Base-by-base conservation (phyloP, 2,888 invertebrate species). In the Tiliacea citrago region DNA sequence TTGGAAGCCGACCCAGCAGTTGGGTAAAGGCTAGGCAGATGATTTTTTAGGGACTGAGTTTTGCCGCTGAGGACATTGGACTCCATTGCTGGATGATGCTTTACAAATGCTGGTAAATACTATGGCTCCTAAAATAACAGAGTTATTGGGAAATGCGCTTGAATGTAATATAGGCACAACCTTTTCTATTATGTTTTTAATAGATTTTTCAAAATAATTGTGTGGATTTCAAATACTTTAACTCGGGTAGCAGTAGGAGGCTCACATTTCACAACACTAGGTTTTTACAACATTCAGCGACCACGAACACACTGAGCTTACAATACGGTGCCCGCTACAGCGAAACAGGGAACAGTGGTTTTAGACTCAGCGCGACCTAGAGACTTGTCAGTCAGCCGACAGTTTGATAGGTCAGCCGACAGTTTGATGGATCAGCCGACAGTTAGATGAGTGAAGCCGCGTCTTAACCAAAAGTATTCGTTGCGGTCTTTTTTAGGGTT, bases 251-350 rank as follows among this genome's bases (percentile, higher is more conserved):
- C 68, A 63, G 29, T 51, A 42, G 24, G n/a, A 82, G 79, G 83
- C 75, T 82, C 80, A 80, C 82, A 77, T 60, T 65, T 73, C 70
- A 83, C 84, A 74, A 83, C 69, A 83, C 76, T 83, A 76, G 76
- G 70, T 70, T 71, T 62, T 67, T 55, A 83, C 77, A 75, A 83
- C 83, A 83, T 65, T 39, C 72, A 83, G 73, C 73, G 24, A 74
- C 61, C 75, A 82, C 82, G 21, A 69, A 66, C 81, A 82, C 83
- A 82, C 67, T 57, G 83, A 82, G 75, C 78, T 69, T 79, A 79
- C 58, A 49, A 58, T 75, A 82, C 72, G 39, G 75, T 75, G 82
- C 83, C 83, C 82, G 75, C 83, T 75, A 79, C 75, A 75, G 73
- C 75, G 83, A 55, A 63, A 70, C 16, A 73, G 60, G 47, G 21